These are phyloP conservation scores for Struthio camelus DNA, from an alignment of 2,113 vertebrate genomes.

Conservation along the genomic window DNA sequence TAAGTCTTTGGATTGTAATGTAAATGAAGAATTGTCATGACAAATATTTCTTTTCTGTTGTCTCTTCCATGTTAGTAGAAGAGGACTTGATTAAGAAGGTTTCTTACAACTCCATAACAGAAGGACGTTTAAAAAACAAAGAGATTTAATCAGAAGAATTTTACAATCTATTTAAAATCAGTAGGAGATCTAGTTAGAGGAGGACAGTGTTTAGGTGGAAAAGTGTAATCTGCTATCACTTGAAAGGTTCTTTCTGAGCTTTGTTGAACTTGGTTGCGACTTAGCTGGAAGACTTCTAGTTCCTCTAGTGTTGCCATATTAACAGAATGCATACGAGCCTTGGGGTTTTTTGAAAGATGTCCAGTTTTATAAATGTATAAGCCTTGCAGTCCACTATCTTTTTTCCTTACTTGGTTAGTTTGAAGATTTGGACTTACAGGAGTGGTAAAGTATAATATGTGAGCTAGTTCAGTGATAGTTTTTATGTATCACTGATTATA, in stretches of 20 bases:
- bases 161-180: background rate
- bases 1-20: background rate
- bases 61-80: background rate
- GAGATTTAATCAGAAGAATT: background rate
- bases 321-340: background rate
- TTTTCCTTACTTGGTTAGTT: background rate
- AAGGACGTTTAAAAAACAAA: background rate
- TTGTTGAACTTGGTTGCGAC: background rate
- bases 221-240: background rate
- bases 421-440: background rate
- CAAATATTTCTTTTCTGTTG: background rate
- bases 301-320: background rate
- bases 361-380: background rate
- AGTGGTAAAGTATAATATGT: background rate
- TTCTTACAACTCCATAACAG: background rate
- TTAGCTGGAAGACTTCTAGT: background rate
- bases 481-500: background rate
- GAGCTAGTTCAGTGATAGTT: background rate
- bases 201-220: background rate
- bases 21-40: background rate
- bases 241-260: background rate
- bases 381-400: background rate
- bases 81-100: background rate
- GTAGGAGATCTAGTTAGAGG: rapidly evolving
- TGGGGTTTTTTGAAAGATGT: background rate